Evolutionary conservation across 1,140 invertebrate species (phyloP).

Genomic region (Telenomus remus): DNA sequence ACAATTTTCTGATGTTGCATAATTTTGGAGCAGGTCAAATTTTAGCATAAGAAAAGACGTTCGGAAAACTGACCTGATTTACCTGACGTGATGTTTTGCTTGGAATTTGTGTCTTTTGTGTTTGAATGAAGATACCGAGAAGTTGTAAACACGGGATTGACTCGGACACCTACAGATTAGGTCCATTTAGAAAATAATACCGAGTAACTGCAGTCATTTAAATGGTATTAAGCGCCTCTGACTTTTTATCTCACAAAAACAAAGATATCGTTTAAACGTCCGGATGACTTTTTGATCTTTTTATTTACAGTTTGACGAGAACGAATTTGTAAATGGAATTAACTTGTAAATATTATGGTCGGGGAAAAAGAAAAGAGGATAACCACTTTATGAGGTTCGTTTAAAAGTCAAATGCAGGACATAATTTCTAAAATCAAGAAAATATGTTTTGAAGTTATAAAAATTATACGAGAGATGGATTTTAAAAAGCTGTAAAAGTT

Average conservation of each 20-base stretch:
- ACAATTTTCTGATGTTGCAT: constrained; percentile 5
- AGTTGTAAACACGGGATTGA: constrained; percentile 12
- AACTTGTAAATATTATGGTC: constrained; percentile 6
- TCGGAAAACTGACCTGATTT: constrained; percentile 33
- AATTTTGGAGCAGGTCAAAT: constrained; percentile 23
- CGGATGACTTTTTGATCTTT: constrained; percentile 10
- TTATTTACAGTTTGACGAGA: not conserved
- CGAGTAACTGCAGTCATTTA: too few relatives aligned
- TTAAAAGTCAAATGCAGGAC: too few relatives aligned
- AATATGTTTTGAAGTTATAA: too few relatives aligned
- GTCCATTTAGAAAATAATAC: not conserved
- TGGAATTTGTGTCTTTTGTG: constrained; percentile 31
- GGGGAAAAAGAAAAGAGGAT: too few relatives aligned
- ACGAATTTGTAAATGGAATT: not conserved
- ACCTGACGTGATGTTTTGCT: constrained; percentile 25
- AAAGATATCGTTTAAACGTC: constrained; percentile 4
- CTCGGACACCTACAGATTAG: constrained; percentile 10
- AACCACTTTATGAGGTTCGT: too few relatives aligned
- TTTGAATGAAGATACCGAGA: constrained; percentile 8
- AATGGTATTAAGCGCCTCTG: not conserved
- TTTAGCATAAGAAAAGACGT: constrained; percentile 26
- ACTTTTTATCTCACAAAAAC: not conserved
- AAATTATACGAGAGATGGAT: too few relatives aligned
- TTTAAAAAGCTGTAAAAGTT: too few relatives aligned
- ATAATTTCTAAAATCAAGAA: too few relatives aligned